These are phyloP conservation scores for Crypturellus tataupa DNA, from an alignment of 2,797 vertebrate species.

Conservation along the genomic window DNA sequence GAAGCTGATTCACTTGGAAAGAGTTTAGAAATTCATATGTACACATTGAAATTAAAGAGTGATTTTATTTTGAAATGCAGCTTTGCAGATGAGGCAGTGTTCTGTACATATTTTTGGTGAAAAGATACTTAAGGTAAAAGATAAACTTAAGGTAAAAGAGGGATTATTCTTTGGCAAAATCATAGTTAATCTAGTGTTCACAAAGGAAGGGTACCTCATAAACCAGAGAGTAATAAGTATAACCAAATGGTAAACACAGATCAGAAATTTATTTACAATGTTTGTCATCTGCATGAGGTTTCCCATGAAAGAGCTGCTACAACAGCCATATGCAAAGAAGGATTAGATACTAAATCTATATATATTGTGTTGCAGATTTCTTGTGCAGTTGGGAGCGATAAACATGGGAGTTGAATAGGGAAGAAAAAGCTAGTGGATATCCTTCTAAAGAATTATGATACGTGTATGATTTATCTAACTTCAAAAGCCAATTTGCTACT, in stretches of 20 bases:
- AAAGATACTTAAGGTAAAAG: background rate
- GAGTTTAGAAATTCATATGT: background rate
- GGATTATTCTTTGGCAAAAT: background rate
- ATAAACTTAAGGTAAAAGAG: background rate
- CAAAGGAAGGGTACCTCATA: background rate
- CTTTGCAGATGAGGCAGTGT: background rate
- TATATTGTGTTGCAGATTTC: background rate
- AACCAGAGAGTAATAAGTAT: background rate
- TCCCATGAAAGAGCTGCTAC: accelerated
- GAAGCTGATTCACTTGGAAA: background rate
- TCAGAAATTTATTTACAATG: background rate
- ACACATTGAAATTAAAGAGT: background rate
- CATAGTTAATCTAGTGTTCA: background rate
- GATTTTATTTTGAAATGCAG: background rate
- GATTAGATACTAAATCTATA: too few relatives aligned
- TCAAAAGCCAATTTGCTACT: background rate
- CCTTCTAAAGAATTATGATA: background rate
- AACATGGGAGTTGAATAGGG: background rate
- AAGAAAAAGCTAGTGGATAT: background rate
- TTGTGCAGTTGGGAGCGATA: background rate
- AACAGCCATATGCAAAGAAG: background rate
- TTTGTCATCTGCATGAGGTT: background rate
- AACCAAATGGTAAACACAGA: background rate
- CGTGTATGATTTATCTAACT: background rate
- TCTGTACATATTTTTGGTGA: background rate